phyloP scores from a whole-genome alignment of 1,140 invertebrate species.

The Lepidostoma basale region DNA sequence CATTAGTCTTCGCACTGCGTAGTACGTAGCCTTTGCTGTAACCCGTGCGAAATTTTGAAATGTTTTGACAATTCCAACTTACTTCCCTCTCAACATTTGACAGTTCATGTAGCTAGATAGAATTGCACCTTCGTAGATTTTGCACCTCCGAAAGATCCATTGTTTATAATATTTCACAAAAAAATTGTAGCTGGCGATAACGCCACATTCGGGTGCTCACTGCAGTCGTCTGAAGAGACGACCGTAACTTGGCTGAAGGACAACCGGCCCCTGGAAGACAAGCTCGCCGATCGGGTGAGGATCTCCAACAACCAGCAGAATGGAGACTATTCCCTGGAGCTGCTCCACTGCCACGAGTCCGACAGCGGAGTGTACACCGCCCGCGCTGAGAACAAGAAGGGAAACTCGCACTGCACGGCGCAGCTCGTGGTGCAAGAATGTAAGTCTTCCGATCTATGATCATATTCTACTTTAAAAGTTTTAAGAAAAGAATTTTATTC shows the following conservation, averaged over 20 bases:
- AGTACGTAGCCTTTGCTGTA: too few relatives aligned
- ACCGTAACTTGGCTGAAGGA: constrained; percentile 89
- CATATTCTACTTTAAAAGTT: constrained; percentile 34
- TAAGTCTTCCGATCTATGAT: constrained; percentile 63
- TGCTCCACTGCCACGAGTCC: constrained; percentile 78
- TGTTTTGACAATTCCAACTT: too few relatives aligned
- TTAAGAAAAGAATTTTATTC: too few relatives aligned
- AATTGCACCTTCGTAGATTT: not conserved
- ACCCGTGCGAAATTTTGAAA: too few relatives aligned
- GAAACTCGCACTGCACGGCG: constrained; percentile 81
- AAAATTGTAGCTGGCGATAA: constrained; percentile 77
- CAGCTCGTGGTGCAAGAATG: constrained; percentile 83
- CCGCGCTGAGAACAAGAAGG: constrained; percentile 80
- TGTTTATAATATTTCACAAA: not conserved
- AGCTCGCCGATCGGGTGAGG: constrained; percentile 75
- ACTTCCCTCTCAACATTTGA: too few relatives aligned
- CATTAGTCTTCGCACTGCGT: too few relatives aligned
- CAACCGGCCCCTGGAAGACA: constrained; percentile 81
- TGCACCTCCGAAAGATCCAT: not conserved
- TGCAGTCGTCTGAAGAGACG: constrained; percentile 59
- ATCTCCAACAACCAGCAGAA: constrained; percentile 61
- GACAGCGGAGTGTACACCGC: constrained; percentile 93
- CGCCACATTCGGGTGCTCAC: constrained; percentile 81
- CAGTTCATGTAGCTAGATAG: too few relatives aligned
- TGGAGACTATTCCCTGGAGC: constrained; percentile 70